Evolutionary conservation across 2,888 invertebrate genomes (phyloP).

Genomic region (Thera britannica): DNA sequence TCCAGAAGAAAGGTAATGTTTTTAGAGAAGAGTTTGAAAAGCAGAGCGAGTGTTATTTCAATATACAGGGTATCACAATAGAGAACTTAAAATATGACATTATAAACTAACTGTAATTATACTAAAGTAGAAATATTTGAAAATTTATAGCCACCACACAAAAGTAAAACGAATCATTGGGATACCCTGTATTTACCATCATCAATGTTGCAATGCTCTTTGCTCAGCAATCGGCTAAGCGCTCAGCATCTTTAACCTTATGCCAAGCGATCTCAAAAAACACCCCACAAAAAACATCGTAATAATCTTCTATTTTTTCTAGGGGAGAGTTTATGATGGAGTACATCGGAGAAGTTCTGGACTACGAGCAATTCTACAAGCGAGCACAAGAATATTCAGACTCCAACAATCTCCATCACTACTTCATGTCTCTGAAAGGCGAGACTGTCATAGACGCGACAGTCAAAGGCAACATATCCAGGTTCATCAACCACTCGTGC

Average conservation of each 20-base stretch:
- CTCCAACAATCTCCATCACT: slow-evolving; percentile 96
- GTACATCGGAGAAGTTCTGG: slow-evolving; percentile 98
- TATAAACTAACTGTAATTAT: too few relatives aligned
- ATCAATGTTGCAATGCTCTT: neutral
- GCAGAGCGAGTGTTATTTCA: neutral
- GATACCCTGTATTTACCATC: neutral
- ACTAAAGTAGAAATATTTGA: too few relatives aligned
- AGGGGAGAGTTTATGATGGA: slow-evolving; percentile 98
- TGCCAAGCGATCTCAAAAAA: neutral
- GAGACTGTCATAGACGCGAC: slow-evolving; percentile 97
- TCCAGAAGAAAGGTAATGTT: too few relatives aligned
- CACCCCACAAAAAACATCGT: neutral
- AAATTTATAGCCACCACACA: too few relatives aligned
- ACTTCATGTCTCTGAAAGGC: slow-evolving; percentile 98
- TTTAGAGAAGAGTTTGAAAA: neutral
- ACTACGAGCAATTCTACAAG: slow-evolving; percentile 94
- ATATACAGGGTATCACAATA: neutral
- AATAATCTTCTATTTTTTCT: slow-evolving; percentile 46
- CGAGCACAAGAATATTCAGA: slow-evolving; percentile 95
- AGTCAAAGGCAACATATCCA: slow-evolving; percentile 96
- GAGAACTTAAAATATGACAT: neutral
- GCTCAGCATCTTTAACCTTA: neutral
- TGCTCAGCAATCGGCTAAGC: neutral
- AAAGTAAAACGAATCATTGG: neutral
- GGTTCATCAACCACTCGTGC: slow-evolving; percentile 99